Percentiles rank a stretch among this genome's conserved stretches.
Conservation (phyloP, 2,888 invertebrate species). For the Drosophila paucipuncta region DNA sequence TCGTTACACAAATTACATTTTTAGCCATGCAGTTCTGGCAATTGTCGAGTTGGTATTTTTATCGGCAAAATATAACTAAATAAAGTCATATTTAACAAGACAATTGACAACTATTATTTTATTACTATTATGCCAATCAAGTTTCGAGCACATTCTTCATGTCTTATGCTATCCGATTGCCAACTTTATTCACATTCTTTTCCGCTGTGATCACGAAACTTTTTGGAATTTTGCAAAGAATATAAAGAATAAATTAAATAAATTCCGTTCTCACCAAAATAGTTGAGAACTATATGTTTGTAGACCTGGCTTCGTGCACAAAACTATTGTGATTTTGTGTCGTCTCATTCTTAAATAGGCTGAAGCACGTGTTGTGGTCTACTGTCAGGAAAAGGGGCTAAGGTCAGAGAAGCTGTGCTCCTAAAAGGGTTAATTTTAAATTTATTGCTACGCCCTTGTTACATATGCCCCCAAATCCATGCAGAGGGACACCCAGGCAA, state of each 20-base stretch:
- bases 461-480: constrained; percentile 54
- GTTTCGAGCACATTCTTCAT: neutral
- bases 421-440: constrained; percentile 82
- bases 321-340: constrained; percentile 3
- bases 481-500: constrained; percentile 43
- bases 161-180: neutral
- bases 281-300: constrained; percentile 41
- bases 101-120: neutral
- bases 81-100: neutral
- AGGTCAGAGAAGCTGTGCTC: constrained; percentile 73
- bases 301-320: constrained; percentile 2
- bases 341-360: constrained; percentile 36
- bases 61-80: neutral
- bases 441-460: constrained; percentile 74
- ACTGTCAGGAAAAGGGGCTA: constrained; percentile 28
- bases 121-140: neutral
- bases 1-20: neutral
- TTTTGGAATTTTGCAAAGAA: constrained; percentile 15
- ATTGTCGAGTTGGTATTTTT: neutral
- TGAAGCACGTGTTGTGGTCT: constrained; percentile 35
- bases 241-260: constrained; percentile 23
- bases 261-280: constrained; percentile 25
- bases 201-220: constrained; percentile 16
- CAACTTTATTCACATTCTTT: constrained; percentile 3
- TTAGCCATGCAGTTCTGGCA: neutral